Conservation (phyloP, 1,140 invertebrate species). For the Brachionus plicatilis region DNA sequence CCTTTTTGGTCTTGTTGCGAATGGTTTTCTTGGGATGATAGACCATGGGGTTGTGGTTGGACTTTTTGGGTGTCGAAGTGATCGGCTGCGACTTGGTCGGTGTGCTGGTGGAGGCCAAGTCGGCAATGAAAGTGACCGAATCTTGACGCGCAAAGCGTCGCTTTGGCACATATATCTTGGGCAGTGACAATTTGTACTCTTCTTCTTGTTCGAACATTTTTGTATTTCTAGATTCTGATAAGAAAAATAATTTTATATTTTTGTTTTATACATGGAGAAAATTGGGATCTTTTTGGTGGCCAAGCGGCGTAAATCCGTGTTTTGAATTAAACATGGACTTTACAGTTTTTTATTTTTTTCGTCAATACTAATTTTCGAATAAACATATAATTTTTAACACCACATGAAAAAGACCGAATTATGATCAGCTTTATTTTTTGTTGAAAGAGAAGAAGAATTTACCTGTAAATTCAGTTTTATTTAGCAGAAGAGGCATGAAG, state of each 20-base stretch:
- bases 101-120: conserved; percentile 15
- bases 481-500: conserved; percentile 1
- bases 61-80: conserved; percentile 30
- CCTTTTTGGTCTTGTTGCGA: conserved; percentile 23
- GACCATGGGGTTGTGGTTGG: conserved; percentile 25
- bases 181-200: background rate
- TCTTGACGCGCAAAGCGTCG: background rate
- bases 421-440: conserved; percentile 33
- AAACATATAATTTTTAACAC: conserved; percentile 9
- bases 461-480: conserved; percentile 34
- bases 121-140: conserved; percentile 34
- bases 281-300: background rate
- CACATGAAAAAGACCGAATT: background rate
- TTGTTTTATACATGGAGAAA: background rate
- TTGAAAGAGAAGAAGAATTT: background rate
- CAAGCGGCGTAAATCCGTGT: background rate
- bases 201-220: conserved; percentile 14
- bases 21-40: conserved; percentile 35
- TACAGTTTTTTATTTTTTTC: conserved; percentile 23
- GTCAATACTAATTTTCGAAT: background rate
- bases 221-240: background rate
- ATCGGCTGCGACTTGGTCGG: conserved; percentile 12
- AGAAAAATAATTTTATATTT: background rate
- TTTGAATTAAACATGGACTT: conserved; percentile 25
- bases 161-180: background rate